Percentiles rank a stretch among this genome's conserved stretches.
phyloP scores from a whole-genome alignment of 2,113 vertebrate genomes.

The Burhinus oedicnemus region DNA sequence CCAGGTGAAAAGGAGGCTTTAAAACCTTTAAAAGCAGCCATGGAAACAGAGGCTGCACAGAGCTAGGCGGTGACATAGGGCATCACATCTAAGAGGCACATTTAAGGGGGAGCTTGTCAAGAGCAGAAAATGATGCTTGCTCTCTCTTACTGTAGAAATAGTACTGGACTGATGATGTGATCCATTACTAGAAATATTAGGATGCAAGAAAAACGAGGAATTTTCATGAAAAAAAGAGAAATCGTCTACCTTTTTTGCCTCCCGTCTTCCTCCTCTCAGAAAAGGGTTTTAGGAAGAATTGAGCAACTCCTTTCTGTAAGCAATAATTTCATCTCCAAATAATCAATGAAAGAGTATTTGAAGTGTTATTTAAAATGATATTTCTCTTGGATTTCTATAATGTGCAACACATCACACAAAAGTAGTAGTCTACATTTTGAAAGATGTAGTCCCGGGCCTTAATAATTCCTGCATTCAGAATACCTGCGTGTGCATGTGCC shows the following conservation, averaged over 20 bases:
- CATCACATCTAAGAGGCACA: slow-evolving; percentile 59
- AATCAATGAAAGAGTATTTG: neutral
- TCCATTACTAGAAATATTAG: slow-evolving; percentile 22
- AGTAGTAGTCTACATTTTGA: neutral
- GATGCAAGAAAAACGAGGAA: neutral
- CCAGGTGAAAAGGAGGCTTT: slow-evolving; percentile 57
- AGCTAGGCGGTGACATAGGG: slow-evolving; percentile 60
- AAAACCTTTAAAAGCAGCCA: slow-evolving; percentile 67
- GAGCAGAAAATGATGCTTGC: slow-evolving; percentile 50
- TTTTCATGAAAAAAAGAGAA: neutral
- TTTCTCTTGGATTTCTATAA: neutral
- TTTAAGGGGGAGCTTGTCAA: slow-evolving; percentile 61
- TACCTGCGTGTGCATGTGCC: neutral
- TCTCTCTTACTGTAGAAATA: slow-evolving; percentile 11
- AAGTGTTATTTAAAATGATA: neutral
- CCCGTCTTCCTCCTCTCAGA: neutral
- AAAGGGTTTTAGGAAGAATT: neutral
- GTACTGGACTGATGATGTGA: slow-evolving; percentile 9
- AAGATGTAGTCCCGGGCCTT: neutral
- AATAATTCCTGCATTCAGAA: neutral
- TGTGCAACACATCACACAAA: neutral
- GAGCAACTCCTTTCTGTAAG: neutral
- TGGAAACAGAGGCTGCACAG: slow-evolving; percentile 64
- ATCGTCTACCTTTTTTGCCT: neutral
- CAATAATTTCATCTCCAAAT: neutral